These are phyloP conservation scores for Sebastes diaconus DNA, from an alignment of 2,797 vertebrate species.

Conservation along the genomic window DNA sequence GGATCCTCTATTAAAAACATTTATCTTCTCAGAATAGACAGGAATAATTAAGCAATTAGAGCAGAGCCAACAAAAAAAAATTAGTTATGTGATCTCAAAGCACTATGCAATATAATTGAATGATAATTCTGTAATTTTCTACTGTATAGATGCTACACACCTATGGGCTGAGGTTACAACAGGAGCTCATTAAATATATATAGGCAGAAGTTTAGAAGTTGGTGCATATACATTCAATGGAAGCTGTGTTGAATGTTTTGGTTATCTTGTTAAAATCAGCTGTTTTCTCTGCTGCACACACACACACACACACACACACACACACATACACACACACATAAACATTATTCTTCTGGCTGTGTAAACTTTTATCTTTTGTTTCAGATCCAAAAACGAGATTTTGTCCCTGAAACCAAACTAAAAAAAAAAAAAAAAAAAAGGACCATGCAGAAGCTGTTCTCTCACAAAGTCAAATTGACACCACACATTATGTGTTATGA, in stretches of 20 bases:
- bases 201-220: constrained; percentile 49
- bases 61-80: not conserved
- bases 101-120: not conserved
- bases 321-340: not conserved
- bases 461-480: not conserved
- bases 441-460: not conserved
- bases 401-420: not conserved
- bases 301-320: not conserved
- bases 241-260: not conserved
- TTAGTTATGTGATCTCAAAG: not conserved
- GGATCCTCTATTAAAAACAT: not conserved
- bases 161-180: constrained; percentile 44
- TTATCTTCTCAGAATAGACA: not conserved
- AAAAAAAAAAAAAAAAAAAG: not conserved
- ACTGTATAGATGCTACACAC: not conserved
- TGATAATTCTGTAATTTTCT: not conserved
- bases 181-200: constrained; percentile 47
- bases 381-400: not conserved
- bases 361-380: constrained; percentile 7
- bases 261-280: not conserved
- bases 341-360: not conserved
- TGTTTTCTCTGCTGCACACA: not conserved
- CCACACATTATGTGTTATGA: not conserved
- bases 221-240: not conserved
- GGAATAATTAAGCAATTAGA: not conserved